These are phyloP conservation scores for Arbacia lixula DNA, from an alignment of 53 echinoderm and acorn worm genomes.

Conservation along the genomic window DNA sequence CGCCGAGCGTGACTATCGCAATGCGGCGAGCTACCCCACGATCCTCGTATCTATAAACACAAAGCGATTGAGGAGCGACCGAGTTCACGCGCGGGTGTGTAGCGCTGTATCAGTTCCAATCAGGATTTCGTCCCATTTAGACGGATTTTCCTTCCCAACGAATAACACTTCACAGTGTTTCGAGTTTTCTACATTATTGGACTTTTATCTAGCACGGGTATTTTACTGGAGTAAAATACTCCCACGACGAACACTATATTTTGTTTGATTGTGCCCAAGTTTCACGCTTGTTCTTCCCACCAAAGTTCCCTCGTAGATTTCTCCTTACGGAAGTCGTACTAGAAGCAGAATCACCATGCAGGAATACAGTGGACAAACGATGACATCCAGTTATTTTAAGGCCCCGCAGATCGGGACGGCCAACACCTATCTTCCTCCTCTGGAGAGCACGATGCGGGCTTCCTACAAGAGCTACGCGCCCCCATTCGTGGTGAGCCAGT, in stretches of 20 bases:
- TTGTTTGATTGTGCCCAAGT: slow-evolving; percentile 26
- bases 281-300: background rate
- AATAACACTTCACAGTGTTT: no score
- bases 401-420: slow-evolving; percentile 90
- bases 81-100: slow-evolving; percentile 37
- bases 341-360: slow-evolving; percentile 77
- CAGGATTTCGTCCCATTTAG: slow-evolving; percentile 12
- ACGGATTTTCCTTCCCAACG: no score
- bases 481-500: slow-evolving; percentile 95
- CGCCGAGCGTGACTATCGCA: slow-evolving; percentile 55
- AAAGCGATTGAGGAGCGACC: slow-evolving; percentile 54
- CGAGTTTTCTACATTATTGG: background rate
- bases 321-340: no score
- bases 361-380: slow-evolving; percentile 99
- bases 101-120: slow-evolving; percentile 10
- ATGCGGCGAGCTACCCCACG: slow-evolving; percentile 12
- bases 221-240: slow-evolving; percentile 32
- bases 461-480: slow-evolving; percentile 99
- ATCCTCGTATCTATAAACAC: slow-evolving; percentile 96
- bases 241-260: slow-evolving; percentile 29
- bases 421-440: slow-evolving; percentile 88
- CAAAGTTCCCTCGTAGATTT: no score
- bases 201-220: no score
- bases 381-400: slow-evolving; percentile 98
- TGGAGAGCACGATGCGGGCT: slow-evolving; percentile 98